These are phyloP conservation scores for Thermophis baileyi DNA, from an alignment of 2,113 vertebrate species.

Conservation along the genomic window DNA sequence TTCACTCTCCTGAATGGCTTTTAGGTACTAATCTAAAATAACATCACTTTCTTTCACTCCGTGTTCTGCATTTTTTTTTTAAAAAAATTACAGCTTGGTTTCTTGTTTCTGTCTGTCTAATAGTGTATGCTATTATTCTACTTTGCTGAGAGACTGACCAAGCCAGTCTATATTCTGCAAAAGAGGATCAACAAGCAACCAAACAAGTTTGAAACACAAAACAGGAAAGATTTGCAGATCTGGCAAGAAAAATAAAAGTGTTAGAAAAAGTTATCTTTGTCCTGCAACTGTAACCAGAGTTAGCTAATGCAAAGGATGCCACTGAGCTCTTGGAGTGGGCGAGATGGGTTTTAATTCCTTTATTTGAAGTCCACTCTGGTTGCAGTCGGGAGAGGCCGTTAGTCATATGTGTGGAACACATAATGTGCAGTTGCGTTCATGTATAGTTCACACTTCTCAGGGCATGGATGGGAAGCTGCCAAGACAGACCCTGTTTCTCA, in stretches of 20 bases:
- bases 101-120: not conserved
- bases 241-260: not conserved
- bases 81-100: not conserved
- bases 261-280: not conserved
- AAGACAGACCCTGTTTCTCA: not conserved
- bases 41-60: not conserved
- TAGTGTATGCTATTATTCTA: not conserved
- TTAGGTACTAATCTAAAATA: not conserved
- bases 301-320: not conserved
- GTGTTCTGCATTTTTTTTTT: not conserved
- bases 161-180: not conserved
- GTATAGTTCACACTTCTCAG: not conserved
- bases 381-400: not conserved
- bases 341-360: not conserved
- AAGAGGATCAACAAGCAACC: not conserved
- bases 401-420: not conserved
- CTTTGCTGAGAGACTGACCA: not conserved
- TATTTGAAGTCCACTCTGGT: not conserved
- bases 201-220: not conserved
- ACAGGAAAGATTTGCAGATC: not conserved
- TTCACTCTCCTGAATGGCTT: not conserved
- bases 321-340: too few relatives aligned
- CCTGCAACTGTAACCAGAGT: not conserved
- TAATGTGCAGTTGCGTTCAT: not conserved
- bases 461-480: not conserved